Base-by-base conservation (phyloP, 2,888 invertebrate genomes). In the Drosophila meridionalis region DNA sequence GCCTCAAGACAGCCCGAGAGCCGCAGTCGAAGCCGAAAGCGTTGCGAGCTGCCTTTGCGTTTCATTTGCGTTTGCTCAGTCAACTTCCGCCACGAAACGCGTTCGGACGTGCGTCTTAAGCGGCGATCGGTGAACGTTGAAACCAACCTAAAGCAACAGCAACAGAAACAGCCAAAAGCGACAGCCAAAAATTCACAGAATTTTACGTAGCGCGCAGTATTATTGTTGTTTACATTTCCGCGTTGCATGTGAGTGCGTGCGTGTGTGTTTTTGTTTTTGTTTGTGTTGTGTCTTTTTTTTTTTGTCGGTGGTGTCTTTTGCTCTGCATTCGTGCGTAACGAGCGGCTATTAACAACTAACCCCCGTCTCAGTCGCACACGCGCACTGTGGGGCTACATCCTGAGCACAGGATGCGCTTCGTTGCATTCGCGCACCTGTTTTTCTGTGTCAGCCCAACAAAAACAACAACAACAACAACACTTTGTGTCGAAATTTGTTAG, bases 21-120 rank as follows among this genome's bases (percentile, higher is more conserved):
- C 56, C n/a, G 42, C 30, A 5, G n/a, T 48, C 69, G 61, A 78
- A 72, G 77, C 42, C 45, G 53, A 64, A 63, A 62, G 50, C 57
- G 60, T 32, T 69, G 48, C 30, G 72, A 42, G 60, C 59, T 62
- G 65, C 55, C 56, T 77, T 69, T 42, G 42, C 6, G 42, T 42
- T 80, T 50, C 73, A 59, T 80, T 72, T 61, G 70, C 70, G 74
- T 71, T 83, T 79, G 87, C 80, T 92, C 85, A 92, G 92, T 92
- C 91, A 82, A 92, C 88, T 92, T 92, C 89, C 87, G 91, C 83
- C 88, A 90, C 91, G 91, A 91, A 90, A 90, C 83, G 89, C 89
- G 91, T 82, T 87, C 89, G 91, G 93, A 91, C 92, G 91, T 87
- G 83, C 71, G 83, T 69, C 73, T 80, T 69, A 60, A 72, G 47